Percentiles rank a stretch among this genome's conserved stretches.
Conservation (phyloP, 2,797 vertebrate species). For the Ctenopoma kingsleyae region DNA sequence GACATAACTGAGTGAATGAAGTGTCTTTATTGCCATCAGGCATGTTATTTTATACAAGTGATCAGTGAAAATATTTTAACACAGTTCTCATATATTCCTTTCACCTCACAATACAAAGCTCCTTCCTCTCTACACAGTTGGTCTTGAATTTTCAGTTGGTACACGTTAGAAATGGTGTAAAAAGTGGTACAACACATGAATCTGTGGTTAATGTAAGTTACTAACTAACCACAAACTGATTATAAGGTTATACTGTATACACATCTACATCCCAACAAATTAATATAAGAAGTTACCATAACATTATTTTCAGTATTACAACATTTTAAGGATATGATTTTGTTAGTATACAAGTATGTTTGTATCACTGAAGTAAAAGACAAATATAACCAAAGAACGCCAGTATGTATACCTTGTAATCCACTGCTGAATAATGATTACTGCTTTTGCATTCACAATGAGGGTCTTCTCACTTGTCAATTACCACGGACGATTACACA, state of each 20-base stretch:
- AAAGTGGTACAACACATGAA: no score
- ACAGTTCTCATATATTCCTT: neutral
- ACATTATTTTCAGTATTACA: constrained; percentile 1
- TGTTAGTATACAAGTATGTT: constrained; percentile 5
- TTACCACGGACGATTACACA: constrained; percentile 82
- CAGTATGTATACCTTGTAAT: constrained; percentile 46
- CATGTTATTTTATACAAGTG: neutral
- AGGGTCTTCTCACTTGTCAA: constrained; percentile 77
- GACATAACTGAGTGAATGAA: neutral
- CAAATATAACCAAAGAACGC: constrained; percentile 28
- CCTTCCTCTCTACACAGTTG: no score
- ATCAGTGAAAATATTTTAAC: neutral
- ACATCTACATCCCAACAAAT: neutral
- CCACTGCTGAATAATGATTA: constrained; percentile 48
- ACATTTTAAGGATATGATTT: neutral
- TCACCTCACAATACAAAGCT: neutral
- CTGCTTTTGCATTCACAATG: constrained; percentile 59
- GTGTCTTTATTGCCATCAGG: neutral
- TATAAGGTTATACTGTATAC: neutral
- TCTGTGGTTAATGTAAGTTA: neutral
- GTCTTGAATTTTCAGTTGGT: neutral
- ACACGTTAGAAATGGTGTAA: neutral
- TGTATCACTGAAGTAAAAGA: constrained; percentile 15
- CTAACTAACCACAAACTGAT: neutral
- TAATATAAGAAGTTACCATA: neutral